These are phyloP conservation scores for Aplysina aerophoba DNA, from an alignment of 37 sponge, comb jelly and placozoan species.

Conservation along the genomic window DNA sequence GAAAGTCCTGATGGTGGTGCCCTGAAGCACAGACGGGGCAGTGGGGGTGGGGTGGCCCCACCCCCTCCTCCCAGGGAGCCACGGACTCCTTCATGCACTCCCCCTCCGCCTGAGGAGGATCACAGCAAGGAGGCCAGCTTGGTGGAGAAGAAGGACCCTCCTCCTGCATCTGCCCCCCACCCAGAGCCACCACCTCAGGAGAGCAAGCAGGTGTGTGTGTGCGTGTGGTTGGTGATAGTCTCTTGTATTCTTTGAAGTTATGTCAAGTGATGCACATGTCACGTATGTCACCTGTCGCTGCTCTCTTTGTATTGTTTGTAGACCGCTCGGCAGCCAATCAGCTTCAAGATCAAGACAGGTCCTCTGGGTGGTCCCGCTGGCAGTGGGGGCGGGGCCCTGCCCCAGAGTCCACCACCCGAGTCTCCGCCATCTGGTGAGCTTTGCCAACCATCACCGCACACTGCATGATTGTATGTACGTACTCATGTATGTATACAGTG, in stretches of 20 bases:
- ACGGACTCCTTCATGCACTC: neutral
- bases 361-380: neutral
- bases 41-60: neutral
- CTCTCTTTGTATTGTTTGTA: too few species aligned
- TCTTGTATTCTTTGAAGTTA: too few species aligned
- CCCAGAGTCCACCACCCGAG: too few species aligned
- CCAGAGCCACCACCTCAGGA: constrained; percentile 1
- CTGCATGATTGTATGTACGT: too few species aligned
- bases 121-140: neutral
- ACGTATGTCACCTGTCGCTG: too few species aligned
- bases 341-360: constrained; percentile 21
- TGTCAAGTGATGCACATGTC: too few species aligned
- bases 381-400: neutral
- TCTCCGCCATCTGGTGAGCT: too few species aligned
- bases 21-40: neutral
- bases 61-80: constrained; percentile 15
- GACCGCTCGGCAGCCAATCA: constrained; percentile 1
- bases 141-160: neutral
- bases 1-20: neutral
- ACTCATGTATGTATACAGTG: too few species aligned
- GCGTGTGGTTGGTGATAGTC: too few species aligned
- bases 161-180: neutral
- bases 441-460: too few species aligned
- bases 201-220: too few species aligned
- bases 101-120: constrained; percentile 36